Evolutionary conservation across 2,797 vertebrate species (phyloP).

Genomic region (Platalea minor): DNA sequence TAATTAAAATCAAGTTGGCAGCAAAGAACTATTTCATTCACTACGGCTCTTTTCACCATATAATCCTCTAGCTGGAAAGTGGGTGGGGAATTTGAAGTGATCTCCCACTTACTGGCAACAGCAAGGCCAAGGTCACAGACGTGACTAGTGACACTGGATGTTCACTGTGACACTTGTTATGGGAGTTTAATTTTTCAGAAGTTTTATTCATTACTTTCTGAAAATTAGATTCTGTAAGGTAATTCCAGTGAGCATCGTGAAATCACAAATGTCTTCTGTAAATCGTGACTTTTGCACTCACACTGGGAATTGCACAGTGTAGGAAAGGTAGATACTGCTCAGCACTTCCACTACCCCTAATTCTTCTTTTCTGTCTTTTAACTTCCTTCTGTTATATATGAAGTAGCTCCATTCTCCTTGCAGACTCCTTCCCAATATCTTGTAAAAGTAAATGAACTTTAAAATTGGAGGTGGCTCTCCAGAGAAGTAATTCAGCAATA

Average conservation of each 20-base stretch:
- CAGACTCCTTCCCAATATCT: conserved; percentile 13
- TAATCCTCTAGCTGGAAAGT: not conserved
- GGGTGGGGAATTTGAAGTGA: not conserved
- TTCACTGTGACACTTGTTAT: not conserved
- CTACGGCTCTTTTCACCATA: not conserved
- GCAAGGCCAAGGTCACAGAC: not conserved
- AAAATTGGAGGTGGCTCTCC: conserved; percentile 31
- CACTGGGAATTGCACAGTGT: not conserved
- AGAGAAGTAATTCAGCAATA: conserved; percentile 43
- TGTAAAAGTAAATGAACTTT: conserved; percentile 42
- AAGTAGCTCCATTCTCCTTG: not conserved
- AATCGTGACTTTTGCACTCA: not conserved
- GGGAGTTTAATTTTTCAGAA: conserved; percentile 15
- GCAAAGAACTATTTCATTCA: not conserved
- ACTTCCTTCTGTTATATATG: not conserved
- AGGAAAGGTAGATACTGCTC: not conserved
- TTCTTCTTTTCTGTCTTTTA: conserved; percentile 19
- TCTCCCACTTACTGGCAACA: not conserved
- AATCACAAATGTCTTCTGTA: conserved; percentile 27
- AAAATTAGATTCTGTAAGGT: not conserved
- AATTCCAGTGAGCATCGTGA: not conserved
- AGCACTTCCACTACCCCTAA: not conserved
- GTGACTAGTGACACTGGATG: not conserved
- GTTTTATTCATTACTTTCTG: not conserved
- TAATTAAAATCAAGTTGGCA: conserved; percentile 4